These are phyloP conservation scores for Tychaedon coryphoeus DNA, from an alignment of 2,113 vertebrate species.

Conservation along the genomic window DNA sequence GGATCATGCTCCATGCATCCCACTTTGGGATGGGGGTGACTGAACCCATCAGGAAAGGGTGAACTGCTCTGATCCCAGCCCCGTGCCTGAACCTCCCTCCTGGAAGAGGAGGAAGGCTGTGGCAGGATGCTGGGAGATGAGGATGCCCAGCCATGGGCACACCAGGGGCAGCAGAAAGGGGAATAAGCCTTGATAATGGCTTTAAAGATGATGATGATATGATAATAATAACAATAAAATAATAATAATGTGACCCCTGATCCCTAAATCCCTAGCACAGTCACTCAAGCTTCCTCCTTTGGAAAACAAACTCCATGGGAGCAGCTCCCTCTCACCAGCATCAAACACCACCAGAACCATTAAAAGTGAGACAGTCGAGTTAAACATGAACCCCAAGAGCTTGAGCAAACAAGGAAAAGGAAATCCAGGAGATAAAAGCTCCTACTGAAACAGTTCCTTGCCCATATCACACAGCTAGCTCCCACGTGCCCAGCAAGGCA, in stretches of 20 bases:
- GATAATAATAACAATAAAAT: background rate
- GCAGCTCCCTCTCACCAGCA: background rate
- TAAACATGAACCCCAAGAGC: background rate
- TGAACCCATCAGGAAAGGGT: background rate
- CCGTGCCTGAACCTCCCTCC: background rate
- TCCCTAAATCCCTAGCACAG: background rate
- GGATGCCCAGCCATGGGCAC: rapidly evolving
- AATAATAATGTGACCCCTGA: rapidly evolving
- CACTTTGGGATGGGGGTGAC: background rate
- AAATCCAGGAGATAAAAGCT: background rate
- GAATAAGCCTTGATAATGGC: background rate
- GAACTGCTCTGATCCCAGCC: background rate
- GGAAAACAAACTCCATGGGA: background rate
- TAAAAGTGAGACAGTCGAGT: background rate
- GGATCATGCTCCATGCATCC: background rate
- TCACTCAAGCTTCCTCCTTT: background rate
- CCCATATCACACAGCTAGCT: rapidly evolving
- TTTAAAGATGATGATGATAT: background rate
- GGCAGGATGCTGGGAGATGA: background rate
- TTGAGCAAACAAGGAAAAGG: background rate
- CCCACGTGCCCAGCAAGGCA: background rate
- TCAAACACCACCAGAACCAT: background rate
- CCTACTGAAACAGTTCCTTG: background rate
- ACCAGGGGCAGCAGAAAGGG: background rate
- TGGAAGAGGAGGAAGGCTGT: background rate